These are phyloP conservation scores for Smutsia temminckii DNA, from an alignment of 2,797 vertebrate genomes.

Conservation along the genomic window DNA sequence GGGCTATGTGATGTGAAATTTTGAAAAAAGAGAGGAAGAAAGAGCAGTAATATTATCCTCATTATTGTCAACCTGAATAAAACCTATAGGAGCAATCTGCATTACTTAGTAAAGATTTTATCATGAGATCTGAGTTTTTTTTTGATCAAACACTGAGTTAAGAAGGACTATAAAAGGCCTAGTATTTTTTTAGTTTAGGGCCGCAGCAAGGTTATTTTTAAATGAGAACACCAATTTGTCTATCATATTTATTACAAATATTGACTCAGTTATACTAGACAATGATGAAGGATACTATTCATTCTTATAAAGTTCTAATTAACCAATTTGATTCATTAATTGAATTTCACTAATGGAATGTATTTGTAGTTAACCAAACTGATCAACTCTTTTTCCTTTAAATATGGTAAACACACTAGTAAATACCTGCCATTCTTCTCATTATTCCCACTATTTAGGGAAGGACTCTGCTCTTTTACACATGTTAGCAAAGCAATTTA, in stretches of 20 bases:
- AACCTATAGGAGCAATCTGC: neutral
- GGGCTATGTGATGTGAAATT: neutral
- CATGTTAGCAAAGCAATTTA: neutral
- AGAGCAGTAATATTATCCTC: neutral
- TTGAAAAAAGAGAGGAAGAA: neutral
- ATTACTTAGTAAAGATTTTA: neutral
- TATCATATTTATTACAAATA: slow-evolving; percentile 45
- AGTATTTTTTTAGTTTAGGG: neutral
- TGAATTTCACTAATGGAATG: slow-evolving; percentile 52
- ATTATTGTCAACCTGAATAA: neutral
- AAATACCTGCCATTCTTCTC: neutral
- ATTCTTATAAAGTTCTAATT: slow-evolving; percentile 61
- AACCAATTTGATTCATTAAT: slow-evolving; percentile 49
- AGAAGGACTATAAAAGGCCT: neutral
- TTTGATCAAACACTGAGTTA: neutral
- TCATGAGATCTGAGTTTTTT: neutral
- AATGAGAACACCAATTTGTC: neutral
- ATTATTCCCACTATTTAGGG: neutral
- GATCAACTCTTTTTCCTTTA: slow-evolving; percentile 44
- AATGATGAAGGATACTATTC: slow-evolving; percentile 54
- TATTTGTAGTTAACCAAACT: slow-evolving; percentile 47
- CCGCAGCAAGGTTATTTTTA: neutral
- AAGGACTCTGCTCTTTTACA: neutral
- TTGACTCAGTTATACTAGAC: slow-evolving; percentile 37
- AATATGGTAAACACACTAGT: neutral